Base-by-base conservation (phyloP, 2,888 invertebrate genomes). In the Labia minor region DNA sequence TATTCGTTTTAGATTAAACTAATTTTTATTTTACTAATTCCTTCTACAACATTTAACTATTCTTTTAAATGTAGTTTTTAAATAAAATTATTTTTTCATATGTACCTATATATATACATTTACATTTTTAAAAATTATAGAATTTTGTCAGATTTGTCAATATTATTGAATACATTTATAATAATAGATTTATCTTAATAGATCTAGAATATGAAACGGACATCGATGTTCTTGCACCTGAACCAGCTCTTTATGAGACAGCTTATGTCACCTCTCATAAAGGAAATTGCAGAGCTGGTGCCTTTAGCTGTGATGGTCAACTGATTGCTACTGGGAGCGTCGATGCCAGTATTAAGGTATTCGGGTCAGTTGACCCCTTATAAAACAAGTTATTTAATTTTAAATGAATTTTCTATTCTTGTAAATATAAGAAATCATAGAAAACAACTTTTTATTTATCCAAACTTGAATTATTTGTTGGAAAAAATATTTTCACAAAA, bases 191-290 rank as follows among this genome's bases (percentile, higher is more conserved):
- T 26, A 26, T 26, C 26, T 26, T 3, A 26, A 14, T 77, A 82
- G 98, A 99, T 78, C 79, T 99, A 70, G 98, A 99, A 77, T 97
- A 89, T 78, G 97, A 98, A 77, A 95, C 96, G 65, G 98, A 99
- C 77, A 91, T 94, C 0, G 89, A 89, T 4, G 88, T 91, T 0
- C 84, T 93, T 16, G 95, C 98, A 0, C 96, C 98, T 0, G 98
- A 99, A 76, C 97, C 97, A 0, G 94, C 95, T 0, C 86, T 94
- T 10, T 99, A 99, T 76, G 98, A 99, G 80, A 99, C 99, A 0
- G 97, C 97, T 0, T 99, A 98, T 75, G 95, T 99, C 37, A 99
- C 99, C 1, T 94, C 96, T 1, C 98, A 99, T 78, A 98, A 98
- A 79, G 95, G 92, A 73, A 89, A 92, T 67, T 99, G 98, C 71